Percentiles rank a stretch among this genome's conserved stretches.
Conservation (phyloP, 2,113 vertebrate species). For the Ivindomyrus marchei region DNA sequence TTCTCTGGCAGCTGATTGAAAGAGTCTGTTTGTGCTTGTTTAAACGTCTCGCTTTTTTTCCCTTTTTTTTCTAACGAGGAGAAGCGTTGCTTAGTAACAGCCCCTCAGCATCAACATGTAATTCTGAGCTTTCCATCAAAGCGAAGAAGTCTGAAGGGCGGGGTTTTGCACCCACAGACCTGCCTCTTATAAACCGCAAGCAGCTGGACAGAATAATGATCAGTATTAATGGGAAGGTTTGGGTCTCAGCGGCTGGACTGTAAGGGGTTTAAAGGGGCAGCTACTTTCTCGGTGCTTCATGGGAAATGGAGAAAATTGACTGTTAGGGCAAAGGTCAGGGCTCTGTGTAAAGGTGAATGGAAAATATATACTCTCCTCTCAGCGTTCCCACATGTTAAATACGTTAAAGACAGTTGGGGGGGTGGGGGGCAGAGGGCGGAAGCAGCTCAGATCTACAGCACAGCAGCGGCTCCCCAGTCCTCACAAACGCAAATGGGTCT, state of each 20-base stretch:
- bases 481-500: constrained; percentile 16
- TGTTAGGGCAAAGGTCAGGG: background rate
- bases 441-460: constrained; percentile 14
- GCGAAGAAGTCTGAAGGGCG: constrained; percentile 48
- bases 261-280: background rate
- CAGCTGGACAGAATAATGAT: constrained; percentile 48
- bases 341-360: background rate
- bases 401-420: constrained; percentile 19
- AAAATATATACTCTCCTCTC: background rate
- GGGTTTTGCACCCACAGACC: constrained; percentile 36
- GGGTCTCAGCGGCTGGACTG: no score
- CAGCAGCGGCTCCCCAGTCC: constrained; percentile 3
- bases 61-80: background rate
- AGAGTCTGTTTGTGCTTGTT: constrained; percentile 50
- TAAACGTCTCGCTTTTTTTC: constrained; percentile 23
- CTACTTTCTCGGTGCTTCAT: background rate
- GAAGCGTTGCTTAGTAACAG: constrained; percentile 39
- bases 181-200: constrained; percentile 44
- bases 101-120: constrained; percentile 34
- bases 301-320: constrained; percentile 8
- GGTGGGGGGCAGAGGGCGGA: constrained; percentile 16
- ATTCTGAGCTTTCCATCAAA: constrained; percentile 46
- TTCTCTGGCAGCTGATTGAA: constrained; percentile 44
- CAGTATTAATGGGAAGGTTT: constrained; percentile 44
- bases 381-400: constrained; percentile 27